A percentile compares a stretch with the other conserved stretches of the same genome.
These are phyloP conservation scores for Hofmannophila pseudospretella DNA, from an alignment of 2,888 invertebrate genomes.

Conservation along the genomic window DNA sequence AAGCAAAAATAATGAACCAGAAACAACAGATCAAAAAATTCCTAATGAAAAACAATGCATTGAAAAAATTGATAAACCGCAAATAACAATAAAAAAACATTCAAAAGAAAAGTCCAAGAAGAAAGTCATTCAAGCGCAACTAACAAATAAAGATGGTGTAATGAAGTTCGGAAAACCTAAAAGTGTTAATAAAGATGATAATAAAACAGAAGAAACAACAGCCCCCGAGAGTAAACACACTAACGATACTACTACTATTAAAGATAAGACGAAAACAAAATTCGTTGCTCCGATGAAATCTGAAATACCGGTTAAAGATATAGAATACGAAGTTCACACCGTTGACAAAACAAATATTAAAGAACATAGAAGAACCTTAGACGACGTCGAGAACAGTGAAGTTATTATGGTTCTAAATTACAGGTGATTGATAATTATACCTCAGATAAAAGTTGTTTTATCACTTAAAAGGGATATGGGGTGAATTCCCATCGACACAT, in stretches of 20 bases:
- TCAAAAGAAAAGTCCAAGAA: constrained; percentile 20
- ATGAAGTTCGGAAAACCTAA: constrained; percentile 59
- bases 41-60: constrained; percentile 8
- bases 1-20: neutral
- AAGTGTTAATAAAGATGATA: constrained; percentile 4
- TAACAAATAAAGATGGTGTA: constrained; percentile 54
- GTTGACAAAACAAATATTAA: constrained; percentile 27
- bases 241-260: constrained; percentile 11
- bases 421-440: constrained; percentile 30
- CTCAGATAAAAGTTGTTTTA: no score
- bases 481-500: no score
- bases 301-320: constrained; percentile 43
- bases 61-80: no score
- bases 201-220: constrained; percentile 1
- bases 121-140: constrained; percentile 48
- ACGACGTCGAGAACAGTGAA: constrained; percentile 18
- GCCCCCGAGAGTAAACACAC: constrained; percentile 1
- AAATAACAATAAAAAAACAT: constrained; percentile 11
- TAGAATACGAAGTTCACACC: constrained; percentile 30
- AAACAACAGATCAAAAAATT: constrained; percentile 1
- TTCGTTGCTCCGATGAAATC: constrained; percentile 53
- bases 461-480: no score
- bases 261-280: constrained; percentile 38
- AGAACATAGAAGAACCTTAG: constrained; percentile 10
- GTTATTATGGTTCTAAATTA: constrained; percentile 35